phyloP scores from a whole-genome alignment of 2,888 invertebrate species.

The Callinectes sapidus region DNA sequence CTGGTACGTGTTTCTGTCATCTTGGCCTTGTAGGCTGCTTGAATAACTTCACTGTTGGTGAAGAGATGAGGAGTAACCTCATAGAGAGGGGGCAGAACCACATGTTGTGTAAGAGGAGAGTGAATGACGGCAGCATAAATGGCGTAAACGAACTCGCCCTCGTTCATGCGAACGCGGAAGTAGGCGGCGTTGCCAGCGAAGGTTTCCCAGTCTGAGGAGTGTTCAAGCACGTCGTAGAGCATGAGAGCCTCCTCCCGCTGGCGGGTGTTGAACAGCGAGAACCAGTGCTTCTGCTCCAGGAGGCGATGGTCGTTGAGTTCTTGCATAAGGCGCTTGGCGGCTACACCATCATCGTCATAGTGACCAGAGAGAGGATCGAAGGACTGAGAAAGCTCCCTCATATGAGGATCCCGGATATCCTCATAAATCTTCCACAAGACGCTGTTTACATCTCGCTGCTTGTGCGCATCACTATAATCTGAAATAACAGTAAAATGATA shows the following conservation, averaged over 20 bases:
- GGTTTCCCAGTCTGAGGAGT: conserved; percentile 73
- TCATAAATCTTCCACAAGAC: conserved; percentile 57
- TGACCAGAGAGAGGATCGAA: conserved; percentile 51
- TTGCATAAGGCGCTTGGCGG: conserved; percentile 44
- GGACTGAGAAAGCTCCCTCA: conserved; percentile 25
- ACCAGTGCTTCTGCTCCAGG: conserved; percentile 66
- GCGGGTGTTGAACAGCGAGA: conserved; percentile 73
- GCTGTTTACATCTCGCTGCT: conserved; percentile 62
- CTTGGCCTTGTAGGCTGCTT: conserved; percentile 76
- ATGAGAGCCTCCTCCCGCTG: conserved; percentile 73
- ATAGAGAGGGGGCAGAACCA: conserved; percentile 82
- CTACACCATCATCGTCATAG: conserved; percentile 55
- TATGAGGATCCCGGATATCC: conserved; percentile 37
- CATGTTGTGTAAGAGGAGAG: conserved; percentile 75
- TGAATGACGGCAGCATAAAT: conserved; percentile 81
- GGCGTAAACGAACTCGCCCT: conserved; percentile 82
- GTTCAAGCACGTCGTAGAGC: conserved; percentile 73
- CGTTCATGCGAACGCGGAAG: conserved; percentile 82
- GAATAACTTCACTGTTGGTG: conserved; percentile 80
- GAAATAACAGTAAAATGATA: not conserved
- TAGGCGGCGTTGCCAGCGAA: conserved; percentile 73
- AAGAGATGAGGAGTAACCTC: conserved; percentile 83
- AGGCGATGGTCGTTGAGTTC: conserved; percentile 55
- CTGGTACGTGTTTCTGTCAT: conserved; percentile 73
- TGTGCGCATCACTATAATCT: conserved; percentile 29